These are phyloP conservation scores for Ptilodon capucinus DNA, from an alignment of 2,888 invertebrate genomes.

Conservation along the genomic window DNA sequence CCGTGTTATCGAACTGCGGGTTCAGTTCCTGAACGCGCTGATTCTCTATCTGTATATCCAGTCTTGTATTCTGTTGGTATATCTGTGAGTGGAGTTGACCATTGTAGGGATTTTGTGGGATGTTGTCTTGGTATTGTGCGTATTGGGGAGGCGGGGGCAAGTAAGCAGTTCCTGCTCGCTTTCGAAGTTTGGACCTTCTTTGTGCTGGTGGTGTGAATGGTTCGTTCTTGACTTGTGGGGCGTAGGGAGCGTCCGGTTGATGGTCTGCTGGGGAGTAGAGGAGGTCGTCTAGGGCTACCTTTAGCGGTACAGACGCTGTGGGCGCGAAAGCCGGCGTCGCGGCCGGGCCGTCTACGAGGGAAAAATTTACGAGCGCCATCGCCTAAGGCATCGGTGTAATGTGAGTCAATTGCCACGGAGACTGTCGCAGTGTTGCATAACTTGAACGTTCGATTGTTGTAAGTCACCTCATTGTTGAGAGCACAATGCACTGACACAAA, in stretches of 20 bases:
- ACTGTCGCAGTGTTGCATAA: constrained; percentile 63
- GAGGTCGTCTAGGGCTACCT: constrained; percentile 66
- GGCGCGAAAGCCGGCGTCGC: constrained; percentile 61
- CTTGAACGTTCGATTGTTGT: constrained; percentile 53
- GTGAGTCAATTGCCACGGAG: constrained; percentile 53
- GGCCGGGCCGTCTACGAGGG: constrained; percentile 57
- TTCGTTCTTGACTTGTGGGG: constrained; percentile 41
- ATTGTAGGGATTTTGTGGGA: constrained; percentile 67
- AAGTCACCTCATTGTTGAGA: constrained; percentile 60
- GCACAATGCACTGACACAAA: constrained; percentile 57
- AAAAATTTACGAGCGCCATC: constrained; percentile 76
- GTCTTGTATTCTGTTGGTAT: constrained; percentile 68
- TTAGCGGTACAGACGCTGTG: constrained; percentile 59
- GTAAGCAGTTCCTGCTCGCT: constrained; percentile 73
- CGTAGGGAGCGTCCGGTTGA: constrained; percentile 43
- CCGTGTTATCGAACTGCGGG: constrained; percentile 65
- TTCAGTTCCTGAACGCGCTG: constrained; percentile 68
- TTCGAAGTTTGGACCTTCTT: constrained; percentile 65
- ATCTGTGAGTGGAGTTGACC: constrained; percentile 64
- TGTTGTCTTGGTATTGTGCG: constrained; percentile 63
- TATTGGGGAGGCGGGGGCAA: constrained; percentile 73
- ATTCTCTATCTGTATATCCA: constrained; percentile 66
- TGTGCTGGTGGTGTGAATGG: constrained; percentile 61
- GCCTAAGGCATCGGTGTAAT: constrained; percentile 70
- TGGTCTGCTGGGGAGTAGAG: constrained; percentile 71